Base-by-base conservation (phyloP, 2,888 invertebrate species). In the Gandaritis pyraliata region DNA sequence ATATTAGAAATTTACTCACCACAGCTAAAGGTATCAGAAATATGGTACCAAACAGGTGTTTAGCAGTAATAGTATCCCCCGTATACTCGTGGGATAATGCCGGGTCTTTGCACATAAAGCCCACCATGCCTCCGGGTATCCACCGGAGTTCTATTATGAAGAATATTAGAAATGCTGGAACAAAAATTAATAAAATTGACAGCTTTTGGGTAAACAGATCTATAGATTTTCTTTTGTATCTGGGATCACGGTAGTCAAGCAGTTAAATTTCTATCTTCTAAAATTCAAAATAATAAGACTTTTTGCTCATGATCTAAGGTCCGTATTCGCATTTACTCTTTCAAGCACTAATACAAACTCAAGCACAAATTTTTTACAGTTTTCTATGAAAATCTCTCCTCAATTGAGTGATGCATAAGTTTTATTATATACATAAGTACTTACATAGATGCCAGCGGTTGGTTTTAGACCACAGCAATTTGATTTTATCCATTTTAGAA, bases 71-170 rank as follows among this genome's bases (percentile, higher is more conserved):
- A 0, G 96, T 95, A 69, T 96, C 96, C 0, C 96, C 96, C 0
- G 82, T 88, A 74, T 88, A 96, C 30, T 93, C 93, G 72, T 94
- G 91, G 0, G 94, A 94, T 36, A 96, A 91, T 11, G 93, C 92
- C 0, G 95, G 95, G 75, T 96, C 96, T 64, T 94, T 93, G 83
- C 96, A 96, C 63, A 88, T 93, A 81, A 95, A 96, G 2, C 96
- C 96, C 0, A 94, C 75, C 67, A 93, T 93, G 4, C 92, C 89
- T n/a, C 93, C 92, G 0, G 95, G 95, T 1, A 95, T 69, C 8
- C 93, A 70, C 6, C 93, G 93, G 11, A 93, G 84, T 77, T 95
- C 95, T 45, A 94, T 84, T 29, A 95, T 64, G 0, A 88, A 66
- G 62, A 95, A 85, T 61, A 94, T 68, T 1, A 93, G 73, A 0